Evolutionary conservation across 2,888 invertebrate genomes (phyloP).

Genomic region (Allacma fusca): DNA sequence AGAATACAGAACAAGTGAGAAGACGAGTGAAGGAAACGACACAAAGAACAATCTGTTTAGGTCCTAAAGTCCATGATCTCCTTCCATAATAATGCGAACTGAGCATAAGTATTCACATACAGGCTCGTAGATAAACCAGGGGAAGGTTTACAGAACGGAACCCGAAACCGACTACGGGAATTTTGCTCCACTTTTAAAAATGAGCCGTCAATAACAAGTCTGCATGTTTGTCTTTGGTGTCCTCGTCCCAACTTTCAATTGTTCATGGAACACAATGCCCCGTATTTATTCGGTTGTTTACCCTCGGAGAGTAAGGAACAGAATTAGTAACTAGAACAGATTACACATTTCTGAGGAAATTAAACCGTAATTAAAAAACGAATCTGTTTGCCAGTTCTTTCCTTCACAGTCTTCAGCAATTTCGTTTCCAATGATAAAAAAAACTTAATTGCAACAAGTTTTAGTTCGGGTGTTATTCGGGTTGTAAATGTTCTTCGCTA

Average conservation of each 20-base stretch:
- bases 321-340: not conserved
- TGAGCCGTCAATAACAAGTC: not conserved
- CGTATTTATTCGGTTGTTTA: not conserved
- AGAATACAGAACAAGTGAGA: not conserved
- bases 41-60: conserved; percentile 1
- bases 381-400: not conserved
- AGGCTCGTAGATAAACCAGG: too few species aligned
- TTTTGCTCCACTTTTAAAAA: not conserved
- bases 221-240: not conserved
- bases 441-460: too few species aligned
- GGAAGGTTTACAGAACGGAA: too few species aligned
- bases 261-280: not conserved
- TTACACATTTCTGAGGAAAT: not conserved
- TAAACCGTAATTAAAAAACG: too few species aligned
- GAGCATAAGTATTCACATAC: not conserved
- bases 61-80: conserved; percentile 38
- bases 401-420: not conserved
- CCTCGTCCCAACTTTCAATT: conserved; percentile 12
- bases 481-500: too few species aligned
- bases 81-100: not conserved
- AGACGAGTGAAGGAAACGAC: not conserved
- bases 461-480: too few species aligned
- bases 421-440: too few species aligned
- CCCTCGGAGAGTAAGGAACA: not conserved
- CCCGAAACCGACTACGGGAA: not conserved